Base-by-base conservation (phyloP, 2,888 invertebrate species). In the Biston betularia region DNA sequence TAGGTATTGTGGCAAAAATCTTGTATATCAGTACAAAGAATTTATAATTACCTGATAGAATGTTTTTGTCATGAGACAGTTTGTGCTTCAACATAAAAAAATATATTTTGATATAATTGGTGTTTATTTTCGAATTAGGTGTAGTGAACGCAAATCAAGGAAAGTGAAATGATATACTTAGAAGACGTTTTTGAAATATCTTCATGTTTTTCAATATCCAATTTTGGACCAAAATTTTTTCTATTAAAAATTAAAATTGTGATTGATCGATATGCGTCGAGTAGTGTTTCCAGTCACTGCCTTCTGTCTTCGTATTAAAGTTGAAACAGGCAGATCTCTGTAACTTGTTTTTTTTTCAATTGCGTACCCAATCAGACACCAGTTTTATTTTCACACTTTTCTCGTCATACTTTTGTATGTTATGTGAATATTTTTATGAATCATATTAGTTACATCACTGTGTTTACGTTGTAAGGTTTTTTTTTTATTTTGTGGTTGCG, bases 21-120 rank as follows among this genome's bases (percentile, higher is more conserved):
- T 87, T 91, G 88, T 91, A 90, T 89, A 91, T 92, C 89, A 92
- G 92, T 92, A 92, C 92, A 92, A 92, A 92, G 86, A 87, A 85
- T 87, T 85, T 84, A 85, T 79, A 81, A 77, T 76, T 74, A 80
- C 81, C 78, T 76, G 74, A 77, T 74, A 50, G 6, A 73, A 71
- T 75, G 74, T 80, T 81, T 80, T 84, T 82, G 82, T 83, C 78
- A 80, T 84, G 80, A 81, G 72, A 84, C 67, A 58, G 75, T 84
- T 85, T 54, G 82, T 70, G 86, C 84, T 89, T 87, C 81, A 80
- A 79, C 42, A 60, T 82, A 81, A 44, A 79, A 80, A 80, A 85
- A 82, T 89, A 86, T 90, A 90, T 91, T 91, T 90, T 90, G 89
- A 89, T 90, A 90, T 83, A 81, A 85, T 81, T 83, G 76, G 77